These are phyloP conservation scores for Norana najaformis DNA, from an alignment of 2,888 invertebrate species.

Conservation along the genomic window DNA sequence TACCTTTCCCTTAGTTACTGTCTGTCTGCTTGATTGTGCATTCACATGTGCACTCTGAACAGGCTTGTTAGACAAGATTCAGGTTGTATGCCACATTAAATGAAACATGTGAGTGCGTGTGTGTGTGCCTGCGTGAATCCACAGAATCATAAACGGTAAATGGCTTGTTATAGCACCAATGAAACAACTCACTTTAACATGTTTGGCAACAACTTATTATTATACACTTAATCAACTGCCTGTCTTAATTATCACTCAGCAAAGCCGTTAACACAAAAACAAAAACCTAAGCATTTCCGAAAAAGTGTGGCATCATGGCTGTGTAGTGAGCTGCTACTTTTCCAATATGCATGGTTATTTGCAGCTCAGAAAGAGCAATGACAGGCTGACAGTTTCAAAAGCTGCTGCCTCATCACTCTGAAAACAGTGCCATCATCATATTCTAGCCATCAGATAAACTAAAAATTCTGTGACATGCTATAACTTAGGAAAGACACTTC, in stretches of 20 bases:
- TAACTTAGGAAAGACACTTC: too few species aligned
- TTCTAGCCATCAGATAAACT: neutral
- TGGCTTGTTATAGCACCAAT: too few species aligned
- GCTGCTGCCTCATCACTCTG: neutral
- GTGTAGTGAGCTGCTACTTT: neutral
- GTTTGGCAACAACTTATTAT: neutral
- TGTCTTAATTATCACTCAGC: neutral
- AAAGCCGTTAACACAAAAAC: neutral
- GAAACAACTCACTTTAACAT: too few species aligned
- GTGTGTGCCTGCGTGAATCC: too few species aligned
- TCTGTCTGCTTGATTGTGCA: too few species aligned
- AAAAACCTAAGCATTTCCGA: neutral
- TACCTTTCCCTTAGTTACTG: neutral
- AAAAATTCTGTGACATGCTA: neutral
- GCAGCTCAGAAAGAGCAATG: neutral
- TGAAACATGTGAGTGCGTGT: too few species aligned
- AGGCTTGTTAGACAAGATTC: too few species aligned
- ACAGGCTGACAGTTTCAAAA: neutral
- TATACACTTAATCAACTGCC: neutral
- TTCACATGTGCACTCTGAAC: too few species aligned
- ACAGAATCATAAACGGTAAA: neutral
- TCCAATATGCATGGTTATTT: neutral
- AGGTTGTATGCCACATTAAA: too few species aligned
- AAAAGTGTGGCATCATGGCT: neutral
- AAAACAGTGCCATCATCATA: slow-evolving; percentile 5